Evolutionary conservation across 2,797 vertebrate genomes (phyloP).

Genomic region (Acanthopagrus latus): DNA sequence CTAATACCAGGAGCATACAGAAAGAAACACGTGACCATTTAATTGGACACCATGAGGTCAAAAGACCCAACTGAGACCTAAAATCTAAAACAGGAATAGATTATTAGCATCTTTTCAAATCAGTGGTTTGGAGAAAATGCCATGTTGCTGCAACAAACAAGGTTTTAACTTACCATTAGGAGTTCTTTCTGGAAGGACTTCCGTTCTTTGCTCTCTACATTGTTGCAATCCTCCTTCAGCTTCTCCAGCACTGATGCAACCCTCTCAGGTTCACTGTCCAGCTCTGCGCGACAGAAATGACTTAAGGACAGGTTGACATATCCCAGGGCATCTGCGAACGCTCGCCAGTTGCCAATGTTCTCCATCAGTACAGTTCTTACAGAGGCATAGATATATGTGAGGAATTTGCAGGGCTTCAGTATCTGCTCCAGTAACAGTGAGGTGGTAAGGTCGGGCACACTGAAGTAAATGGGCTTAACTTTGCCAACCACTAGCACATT

Average conservation of each 20-base stretch:
- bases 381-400: slow-evolving; percentile 97
- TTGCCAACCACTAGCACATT: slow-evolving; percentile 94
- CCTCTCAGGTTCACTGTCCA: slow-evolving; percentile 93
- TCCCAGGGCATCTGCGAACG: slow-evolving; percentile 93
- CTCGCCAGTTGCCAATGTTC: slow-evolving; percentile 95
- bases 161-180: slow-evolving; percentile 88
- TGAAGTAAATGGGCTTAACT: slow-evolving; percentile 89
- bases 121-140: slow-evolving; percentile 21
- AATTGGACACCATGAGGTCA: slow-evolving; percentile 26
- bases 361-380: slow-evolving; percentile 97
- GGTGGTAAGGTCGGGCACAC: slow-evolving; percentile 92
- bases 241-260: slow-evolving; percentile 95
- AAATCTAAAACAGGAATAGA: slow-evolving; percentile 15
- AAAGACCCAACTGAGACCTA: neutral
- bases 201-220: slow-evolving; percentile 89
- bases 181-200: slow-evolving; percentile 99
- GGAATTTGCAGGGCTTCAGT: slow-evolving; percentile 94
- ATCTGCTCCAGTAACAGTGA: slow-evolving; percentile 92
- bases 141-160: slow-evolving; percentile 35
- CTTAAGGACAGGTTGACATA: slow-evolving; percentile 90
- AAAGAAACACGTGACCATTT: slow-evolving; percentile 12
- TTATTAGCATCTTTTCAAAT: slow-evolving; percentile 25
- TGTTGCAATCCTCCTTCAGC: slow-evolving; percentile 97
- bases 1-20: neutral
- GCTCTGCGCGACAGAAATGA: slow-evolving; percentile 92